Evolutionary conservation across 2,797 vertebrate species (phyloP).

Genomic region (Sebastes jordani): DNA sequence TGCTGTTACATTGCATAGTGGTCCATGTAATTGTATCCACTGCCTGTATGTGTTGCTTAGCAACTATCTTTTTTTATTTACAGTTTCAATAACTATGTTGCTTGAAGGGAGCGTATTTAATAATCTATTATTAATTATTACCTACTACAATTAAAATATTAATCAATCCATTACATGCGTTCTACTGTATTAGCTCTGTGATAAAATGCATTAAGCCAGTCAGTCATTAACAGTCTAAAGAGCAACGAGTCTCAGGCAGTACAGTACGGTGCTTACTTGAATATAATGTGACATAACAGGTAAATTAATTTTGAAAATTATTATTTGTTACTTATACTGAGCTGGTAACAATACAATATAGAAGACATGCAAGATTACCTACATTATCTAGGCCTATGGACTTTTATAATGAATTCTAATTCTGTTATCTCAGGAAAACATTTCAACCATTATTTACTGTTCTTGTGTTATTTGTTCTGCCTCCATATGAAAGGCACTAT

Average conservation of each 20-base stretch:
- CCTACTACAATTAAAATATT: neutral
- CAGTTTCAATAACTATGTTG: neutral
- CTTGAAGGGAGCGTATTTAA: neutral
- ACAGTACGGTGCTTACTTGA: neutral
- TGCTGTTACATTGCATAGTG: neutral
- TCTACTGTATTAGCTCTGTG: neutral
- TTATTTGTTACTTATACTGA: neutral
- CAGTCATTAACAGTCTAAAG: neutral
- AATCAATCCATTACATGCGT: neutral
- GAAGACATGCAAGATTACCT: neutral
- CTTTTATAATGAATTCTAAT: no score
- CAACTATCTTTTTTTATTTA: slow-evolving; percentile 15
- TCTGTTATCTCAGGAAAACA: neutral
- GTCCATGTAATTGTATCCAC: neutral
- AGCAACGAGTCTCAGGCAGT: neutral
- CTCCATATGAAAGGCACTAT: neutral
- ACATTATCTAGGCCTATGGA: neutral
- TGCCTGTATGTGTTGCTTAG: slow-evolving; percentile 22
- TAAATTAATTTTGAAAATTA: neutral
- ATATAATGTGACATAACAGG: neutral
- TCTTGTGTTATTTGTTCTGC: neutral
- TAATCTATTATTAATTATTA: neutral
- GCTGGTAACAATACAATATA: neutral
- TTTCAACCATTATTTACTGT: neutral
- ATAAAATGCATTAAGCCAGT: neutral